Evolutionary conservation across 2,113 vertebrate genomes (phyloP).

Genomic region (Solea solea): DNA sequence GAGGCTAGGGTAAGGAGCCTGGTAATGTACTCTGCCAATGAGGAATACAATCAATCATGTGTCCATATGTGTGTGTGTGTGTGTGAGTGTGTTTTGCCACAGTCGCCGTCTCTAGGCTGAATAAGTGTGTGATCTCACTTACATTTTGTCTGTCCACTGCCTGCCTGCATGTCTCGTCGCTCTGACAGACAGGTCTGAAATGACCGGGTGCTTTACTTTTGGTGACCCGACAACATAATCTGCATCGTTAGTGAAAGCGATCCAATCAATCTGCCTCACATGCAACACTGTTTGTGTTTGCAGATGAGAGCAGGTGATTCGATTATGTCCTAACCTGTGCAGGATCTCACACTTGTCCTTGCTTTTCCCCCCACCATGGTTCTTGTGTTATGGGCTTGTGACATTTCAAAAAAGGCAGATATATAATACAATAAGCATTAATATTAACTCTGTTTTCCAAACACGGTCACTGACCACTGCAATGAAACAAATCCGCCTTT

Average conservation of each 20-base stretch:
- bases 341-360: conserved; percentile 7
- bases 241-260: conserved; percentile 59
- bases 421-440: too few relatives aligned
- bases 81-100: too few relatives aligned
- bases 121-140: too few relatives aligned
- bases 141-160: too few relatives aligned
- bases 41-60: not conserved
- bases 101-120: too few relatives aligned
- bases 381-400: not conserved
- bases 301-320: conserved; percentile 39
- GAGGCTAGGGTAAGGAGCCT: not conserved
- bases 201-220: conserved; percentile 42
- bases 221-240: conserved; percentile 66
- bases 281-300: not conserved
- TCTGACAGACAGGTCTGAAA: conserved; percentile 13
- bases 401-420: not conserved
- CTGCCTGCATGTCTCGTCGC: not conserved
- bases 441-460: not conserved
- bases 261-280: conserved; percentile 56
- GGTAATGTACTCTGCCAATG: not conserved
- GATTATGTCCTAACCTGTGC: conserved; percentile 17
- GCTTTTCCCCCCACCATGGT: not conserved
- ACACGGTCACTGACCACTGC: conserved; percentile 7
- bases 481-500: conserved; percentile 5
- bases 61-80: not conserved